Conservation (phyloP, 2,797 vertebrate genomes). For the Coluber constrictor region DNA sequence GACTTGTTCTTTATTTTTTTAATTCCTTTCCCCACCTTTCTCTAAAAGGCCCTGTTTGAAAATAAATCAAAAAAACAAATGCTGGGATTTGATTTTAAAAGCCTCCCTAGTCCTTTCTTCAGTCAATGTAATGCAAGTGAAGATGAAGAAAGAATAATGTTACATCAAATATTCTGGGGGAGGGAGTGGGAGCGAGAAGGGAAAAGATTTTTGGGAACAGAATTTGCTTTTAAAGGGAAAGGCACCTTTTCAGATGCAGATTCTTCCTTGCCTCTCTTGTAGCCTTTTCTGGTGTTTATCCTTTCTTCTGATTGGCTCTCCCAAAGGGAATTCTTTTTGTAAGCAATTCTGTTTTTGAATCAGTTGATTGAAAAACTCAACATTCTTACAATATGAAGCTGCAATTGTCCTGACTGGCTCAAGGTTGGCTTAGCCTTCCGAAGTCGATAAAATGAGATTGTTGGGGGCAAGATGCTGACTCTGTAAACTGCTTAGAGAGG, state of each 20-base stretch:
- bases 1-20: constrained; percentile 1
- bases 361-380: constrained; percentile 56
- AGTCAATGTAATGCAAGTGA: constrained; percentile 39
- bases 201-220: constrained; percentile 9
- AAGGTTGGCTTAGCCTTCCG: no score
- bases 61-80: constrained; percentile 38
- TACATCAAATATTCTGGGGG: constrained; percentile 28
- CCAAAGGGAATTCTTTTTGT: constrained; percentile 52
- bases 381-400: constrained; percentile 42
- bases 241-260: constrained; percentile 36
- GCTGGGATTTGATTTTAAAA: constrained; percentile 31
- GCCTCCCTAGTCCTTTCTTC: constrained; percentile 51
- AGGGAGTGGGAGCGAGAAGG: constrained; percentile 1
- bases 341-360: constrained; percentile 57
- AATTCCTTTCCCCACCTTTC: constrained; percentile 40
- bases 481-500: no score
- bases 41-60: constrained; percentile 5
- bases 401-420: constrained; percentile 20
- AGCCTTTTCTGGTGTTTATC: constrained; percentile 45
- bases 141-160: constrained; percentile 36
- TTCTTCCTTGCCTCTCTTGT: constrained; percentile 36
- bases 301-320: constrained; percentile 41
- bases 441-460: no score
- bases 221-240: constrained; percentile 7
- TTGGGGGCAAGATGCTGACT: no score